These are phyloP conservation scores for Bilobella aurantiaca DNA, from an alignment of 1,140 invertebrate genomes.

Conservation along the genomic window DNA sequence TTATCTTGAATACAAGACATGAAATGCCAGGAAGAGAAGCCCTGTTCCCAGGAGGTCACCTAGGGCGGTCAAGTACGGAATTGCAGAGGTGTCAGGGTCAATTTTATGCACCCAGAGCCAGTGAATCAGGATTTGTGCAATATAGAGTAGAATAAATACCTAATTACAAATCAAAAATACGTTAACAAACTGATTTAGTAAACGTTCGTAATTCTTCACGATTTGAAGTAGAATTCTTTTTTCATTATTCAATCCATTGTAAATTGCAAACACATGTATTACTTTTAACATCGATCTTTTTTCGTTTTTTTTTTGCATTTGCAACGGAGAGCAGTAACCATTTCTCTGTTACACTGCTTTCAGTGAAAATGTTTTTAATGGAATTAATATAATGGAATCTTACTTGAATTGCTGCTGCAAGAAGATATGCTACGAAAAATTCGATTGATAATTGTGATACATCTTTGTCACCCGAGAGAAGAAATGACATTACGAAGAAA, in stretches of 20 bases:
- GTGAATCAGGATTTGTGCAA: conserved; percentile 76
- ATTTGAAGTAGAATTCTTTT: too few relatives aligned
- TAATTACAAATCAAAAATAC: conserved; percentile 45
- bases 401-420: conserved; percentile 46
- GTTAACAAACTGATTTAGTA: too few relatives aligned
- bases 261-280: too few relatives aligned
- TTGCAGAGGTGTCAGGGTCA: conserved; percentile 96
- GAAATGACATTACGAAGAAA: too few relatives aligned
- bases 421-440: conserved; percentile 56
- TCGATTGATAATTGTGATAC: conserved; percentile 47
- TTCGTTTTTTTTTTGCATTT: too few relatives aligned
- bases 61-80: conserved; percentile 86
- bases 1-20: conserved; percentile 34
- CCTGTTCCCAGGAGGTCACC: conserved; percentile 85
- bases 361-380: too few relatives aligned
- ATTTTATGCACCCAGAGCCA: conserved; percentile 81
- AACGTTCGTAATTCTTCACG: too few relatives aligned
- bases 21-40: conserved; percentile 48
- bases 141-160: conserved; percentile 65
- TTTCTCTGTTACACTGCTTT: too few relatives aligned
- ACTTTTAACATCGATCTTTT: too few relatives aligned
- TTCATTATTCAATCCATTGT: too few relatives aligned
- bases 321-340: too few relatives aligned
- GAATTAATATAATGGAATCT: too few relatives aligned
- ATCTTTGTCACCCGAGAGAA: conserved; percentile 44